Percentiles rank a stretch among this genome's conserved stretches.
Conservation (phyloP, 1,140 invertebrate genomes). For the Heliconius eleuchia region DNA sequence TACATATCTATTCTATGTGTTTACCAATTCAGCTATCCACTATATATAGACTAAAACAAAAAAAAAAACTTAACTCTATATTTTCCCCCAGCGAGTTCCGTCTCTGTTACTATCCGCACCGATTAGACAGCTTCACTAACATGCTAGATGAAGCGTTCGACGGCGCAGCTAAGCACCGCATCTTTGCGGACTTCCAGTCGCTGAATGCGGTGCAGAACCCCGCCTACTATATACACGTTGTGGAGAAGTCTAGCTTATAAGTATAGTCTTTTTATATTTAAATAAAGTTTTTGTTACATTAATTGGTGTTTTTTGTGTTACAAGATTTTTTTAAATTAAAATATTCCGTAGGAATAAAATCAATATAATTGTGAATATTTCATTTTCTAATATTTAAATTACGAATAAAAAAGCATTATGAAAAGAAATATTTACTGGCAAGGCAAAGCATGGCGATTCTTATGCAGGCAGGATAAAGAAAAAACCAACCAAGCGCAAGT, state of each 20-base stretch:
- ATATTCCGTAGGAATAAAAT: no score
- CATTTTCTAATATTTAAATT: no score
- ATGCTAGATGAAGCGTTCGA: conserved; percentile 88
- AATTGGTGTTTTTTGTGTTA: background rate
- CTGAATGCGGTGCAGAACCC: conserved; percentile 85
- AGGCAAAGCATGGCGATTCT: no score
- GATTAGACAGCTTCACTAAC: conserved; percentile 85
- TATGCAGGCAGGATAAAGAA: no score
- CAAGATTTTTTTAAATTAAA: no score
- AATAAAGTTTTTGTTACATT: conserved; percentile 9
- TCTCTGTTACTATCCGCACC: conserved; percentile 93
- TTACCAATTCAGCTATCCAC: no score
- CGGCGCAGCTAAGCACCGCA: conserved; percentile 83
- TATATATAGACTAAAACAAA: no score
- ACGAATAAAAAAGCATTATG: no score
- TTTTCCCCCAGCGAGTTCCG: conserved; percentile 86
- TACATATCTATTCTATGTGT: no score
- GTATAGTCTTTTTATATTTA: background rate
- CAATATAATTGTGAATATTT: no score
- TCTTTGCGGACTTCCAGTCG: conserved; percentile 91
- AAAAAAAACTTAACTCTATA: background rate
- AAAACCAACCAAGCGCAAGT: no score
- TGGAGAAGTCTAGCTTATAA: conserved; percentile 83
- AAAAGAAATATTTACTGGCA: no score
- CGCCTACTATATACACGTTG: conserved; percentile 92